Base-by-base conservation (phyloP, 2,888 invertebrate genomes). In the Chrysotoxum bicinctum region DNA sequence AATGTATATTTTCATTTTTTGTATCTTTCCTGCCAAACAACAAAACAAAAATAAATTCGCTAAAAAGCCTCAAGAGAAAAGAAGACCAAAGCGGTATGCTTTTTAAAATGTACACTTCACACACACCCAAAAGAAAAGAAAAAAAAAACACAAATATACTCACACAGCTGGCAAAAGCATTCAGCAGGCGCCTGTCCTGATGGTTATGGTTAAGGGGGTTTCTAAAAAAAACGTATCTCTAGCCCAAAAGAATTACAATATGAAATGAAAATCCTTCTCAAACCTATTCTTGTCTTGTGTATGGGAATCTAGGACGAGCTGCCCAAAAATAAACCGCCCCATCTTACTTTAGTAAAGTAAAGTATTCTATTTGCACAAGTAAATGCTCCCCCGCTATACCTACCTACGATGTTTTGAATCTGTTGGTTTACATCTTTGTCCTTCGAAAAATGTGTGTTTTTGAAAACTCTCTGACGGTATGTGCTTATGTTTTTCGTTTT, bases 11-110 rank as follows among this genome's bases (percentile, higher is more conserved):
- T 62, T 7, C 21, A 35, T 58, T 30, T 62, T 14, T 26, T 52
- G 6, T 21, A 16, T 21, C 12, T 30, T 68, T 56, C 1, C 12
- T 66, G 35, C 7, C 5, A 43, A 62, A 26, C 14, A 62, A 26
- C 14, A 48, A 48, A 48, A 32, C 10, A 66, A 12, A 66, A 70
- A 35, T 48, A 48, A 69, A 82, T 60, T 77, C 64, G 14, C n/a
- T 60, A 75, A 72, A 78, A 79, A 66, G 66, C 70, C 84, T 75
- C 70, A 78, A 50, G 64, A 78, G 70, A 58, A 32, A 45, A 56
- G 21, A 56, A 50, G 43, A 10, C 40, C n/a, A 77, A 69, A 69
- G 78, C 69, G 45, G 58, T 79, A 35, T 72, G 37, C 66, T 79
- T 75, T 72, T 64, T 19, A 19, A 64, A 62, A 54, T 43, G 43